Evolutionary conservation across 2,797 vertebrate species (phyloP).

Genomic region (Tolypeutes matacus): DNA sequence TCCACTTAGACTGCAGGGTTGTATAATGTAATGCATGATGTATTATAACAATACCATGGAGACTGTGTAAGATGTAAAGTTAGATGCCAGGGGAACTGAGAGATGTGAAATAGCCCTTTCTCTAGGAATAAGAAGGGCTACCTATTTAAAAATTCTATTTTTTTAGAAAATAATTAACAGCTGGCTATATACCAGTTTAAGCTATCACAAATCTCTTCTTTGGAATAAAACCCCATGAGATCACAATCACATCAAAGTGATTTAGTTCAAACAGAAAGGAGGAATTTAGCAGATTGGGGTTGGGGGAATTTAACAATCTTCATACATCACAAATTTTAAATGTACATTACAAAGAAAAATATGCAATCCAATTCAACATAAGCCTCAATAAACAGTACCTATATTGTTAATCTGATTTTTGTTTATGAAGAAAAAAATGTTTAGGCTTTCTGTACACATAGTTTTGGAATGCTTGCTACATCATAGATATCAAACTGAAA

Average conservation of each 20-base stretch:
- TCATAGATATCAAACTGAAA: slow-evolving; percentile 33
- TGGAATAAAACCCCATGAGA: slow-evolving; percentile 59
- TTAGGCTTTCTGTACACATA: slow-evolving; percentile 43
- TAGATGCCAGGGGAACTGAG: slow-evolving; percentile 68
- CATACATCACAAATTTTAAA: slow-evolving; percentile 61
- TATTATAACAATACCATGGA: slow-evolving; percentile 59
- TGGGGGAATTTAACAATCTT: neutral
- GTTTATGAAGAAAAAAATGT: slow-evolving; percentile 40
- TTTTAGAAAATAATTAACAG: slow-evolving; percentile 67
- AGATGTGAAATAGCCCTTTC: slow-evolving; percentile 65
- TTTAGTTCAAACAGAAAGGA: slow-evolving; percentile 63
- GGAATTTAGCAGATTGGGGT: slow-evolving; percentile 32
- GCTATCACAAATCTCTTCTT: neutral
- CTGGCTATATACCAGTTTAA: slow-evolving; percentile 63
- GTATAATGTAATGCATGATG: slow-evolving; percentile 32
- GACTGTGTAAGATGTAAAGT: slow-evolving; percentile 62
- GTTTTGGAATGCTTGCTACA: slow-evolving; percentile 9
- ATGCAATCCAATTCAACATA: slow-evolving; percentile 32
- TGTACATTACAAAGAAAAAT: slow-evolving; percentile 28
- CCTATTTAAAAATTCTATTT: slow-evolving; percentile 32
- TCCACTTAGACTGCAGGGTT: neutral
- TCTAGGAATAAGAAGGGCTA: neutral
- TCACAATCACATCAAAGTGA: slow-evolving; percentile 39
- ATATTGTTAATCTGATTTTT: slow-evolving; percentile 59
- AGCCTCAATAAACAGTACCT: slow-evolving; percentile 47